phyloP scores from a whole-genome alignment of 92 coral and sea anemone species.

The Zoanthus sansibaricus region DNA sequence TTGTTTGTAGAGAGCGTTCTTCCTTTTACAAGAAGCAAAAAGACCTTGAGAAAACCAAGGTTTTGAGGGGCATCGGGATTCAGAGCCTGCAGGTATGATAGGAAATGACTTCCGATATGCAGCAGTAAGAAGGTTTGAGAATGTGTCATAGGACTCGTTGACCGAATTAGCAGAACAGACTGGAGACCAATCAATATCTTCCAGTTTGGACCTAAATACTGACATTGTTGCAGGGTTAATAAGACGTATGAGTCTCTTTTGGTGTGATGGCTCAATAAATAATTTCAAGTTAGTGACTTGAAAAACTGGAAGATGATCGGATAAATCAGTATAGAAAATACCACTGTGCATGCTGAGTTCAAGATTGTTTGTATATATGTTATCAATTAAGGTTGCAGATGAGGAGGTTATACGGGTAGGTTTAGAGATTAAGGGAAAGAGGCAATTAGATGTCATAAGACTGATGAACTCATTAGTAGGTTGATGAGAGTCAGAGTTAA shows the following conservation, averaged over 20 bases:
- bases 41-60: no score
- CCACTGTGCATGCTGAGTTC: conserved; percentile 14
- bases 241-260: conserved; percentile 7
- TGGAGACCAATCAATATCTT: conserved; percentile 1
- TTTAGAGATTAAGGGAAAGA: conserved; percentile 29
- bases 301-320: conserved; percentile 49
- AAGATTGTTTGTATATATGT: conserved; percentile 38
- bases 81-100: conserved; percentile 10
- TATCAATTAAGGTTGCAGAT: conserved; percentile 29
- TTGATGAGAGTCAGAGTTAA: no score
- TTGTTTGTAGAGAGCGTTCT: no score
- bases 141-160: background rate
- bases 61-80: conserved; percentile 11
- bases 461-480: no score
- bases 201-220: conserved; percentile 19
- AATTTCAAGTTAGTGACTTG: background rate
- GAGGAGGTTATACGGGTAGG: conserved; percentile 39
- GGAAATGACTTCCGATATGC: conserved; percentile 20
- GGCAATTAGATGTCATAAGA: no score
- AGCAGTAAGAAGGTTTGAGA: background rate
- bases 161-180: background rate
- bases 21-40: no score
- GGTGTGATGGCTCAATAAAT: background rate
- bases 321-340: background rate
- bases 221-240: conserved; percentile 1